phyloP scores from a whole-genome alignment of 2,888 invertebrate species.

The Drosophila quasianomalipes region DNA sequence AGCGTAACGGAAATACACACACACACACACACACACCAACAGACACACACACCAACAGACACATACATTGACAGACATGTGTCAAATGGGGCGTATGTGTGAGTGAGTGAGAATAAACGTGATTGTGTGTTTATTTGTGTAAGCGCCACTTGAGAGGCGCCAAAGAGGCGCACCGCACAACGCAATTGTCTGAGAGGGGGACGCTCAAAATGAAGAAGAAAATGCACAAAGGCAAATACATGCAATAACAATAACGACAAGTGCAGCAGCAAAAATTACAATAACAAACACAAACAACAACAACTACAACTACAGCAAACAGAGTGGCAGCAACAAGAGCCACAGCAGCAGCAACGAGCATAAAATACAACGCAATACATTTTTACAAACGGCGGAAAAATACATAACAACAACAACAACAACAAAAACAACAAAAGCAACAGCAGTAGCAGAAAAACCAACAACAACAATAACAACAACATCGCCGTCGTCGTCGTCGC shows the following conservation, averaged over 20 bases:
- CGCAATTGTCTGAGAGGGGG: constrained; percentile 57
- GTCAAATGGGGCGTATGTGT: neutral
- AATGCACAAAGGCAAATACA: constrained; percentile 51
- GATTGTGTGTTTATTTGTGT: constrained; percentile 25
- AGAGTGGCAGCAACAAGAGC: constrained; percentile 26
- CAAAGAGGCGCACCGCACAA: constrained; percentile 60
- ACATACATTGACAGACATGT: neutral
- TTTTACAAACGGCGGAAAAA: constrained; percentile 63
- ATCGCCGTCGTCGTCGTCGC: constrained; percentile 7
- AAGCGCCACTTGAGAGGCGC: constrained; percentile 67
- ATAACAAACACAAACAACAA: constrained; percentile 27
- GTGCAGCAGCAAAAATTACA: constrained; percentile 33
- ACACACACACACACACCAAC: neutral
- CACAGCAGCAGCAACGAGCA: constrained; percentile 41
- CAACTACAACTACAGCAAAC: neutral
- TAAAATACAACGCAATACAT: constrained; percentile 76
- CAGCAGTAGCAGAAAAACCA: constrained; percentile 24
- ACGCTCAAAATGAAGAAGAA: constrained; percentile 14
- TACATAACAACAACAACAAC: constrained; percentile 31
- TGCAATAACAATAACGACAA: constrained; percentile 29
- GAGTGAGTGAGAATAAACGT: constrained; percentile 4
- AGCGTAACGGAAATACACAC: constrained; percentile 46
- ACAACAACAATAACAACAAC: constrained; percentile 21
- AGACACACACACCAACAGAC: neutral
- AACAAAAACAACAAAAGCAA: constrained; percentile 2